A percentile compares a stretch with the other conserved stretches of the same genome.
Conservation (phyloP, 2,113 vertebrate genomes). For the Craseonycteris thonglongyai region DNA sequence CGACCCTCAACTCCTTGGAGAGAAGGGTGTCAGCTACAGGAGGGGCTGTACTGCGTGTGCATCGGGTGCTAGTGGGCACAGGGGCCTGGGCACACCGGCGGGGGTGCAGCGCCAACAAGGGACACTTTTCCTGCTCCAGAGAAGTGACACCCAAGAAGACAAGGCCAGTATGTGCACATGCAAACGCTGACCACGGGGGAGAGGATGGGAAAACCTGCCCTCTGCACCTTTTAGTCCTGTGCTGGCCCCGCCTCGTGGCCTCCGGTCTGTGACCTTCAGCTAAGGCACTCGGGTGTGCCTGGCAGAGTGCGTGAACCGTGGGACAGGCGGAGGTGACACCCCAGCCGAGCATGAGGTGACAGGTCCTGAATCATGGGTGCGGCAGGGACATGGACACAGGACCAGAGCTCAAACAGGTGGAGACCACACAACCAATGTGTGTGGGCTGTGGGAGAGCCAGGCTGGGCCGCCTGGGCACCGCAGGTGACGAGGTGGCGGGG, state of each 20-base stretch:
- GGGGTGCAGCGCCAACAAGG: rapidly evolving
- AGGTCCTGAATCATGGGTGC: neutral
- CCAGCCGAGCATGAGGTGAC: neutral
- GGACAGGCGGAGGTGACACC: neutral
- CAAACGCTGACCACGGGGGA: neutral
- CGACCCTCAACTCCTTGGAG: neutral
- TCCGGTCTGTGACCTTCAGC: neutral
- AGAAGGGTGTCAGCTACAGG: too few species aligned
- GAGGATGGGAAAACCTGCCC: too few species aligned
- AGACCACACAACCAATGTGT: neutral
- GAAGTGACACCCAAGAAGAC: rapidly evolving
- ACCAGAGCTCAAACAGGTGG: neutral
- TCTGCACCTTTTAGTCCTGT: neutral
- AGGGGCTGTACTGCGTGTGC: too few species aligned
- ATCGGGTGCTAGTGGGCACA: too few species aligned
- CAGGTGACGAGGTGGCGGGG: rapidly evolving
- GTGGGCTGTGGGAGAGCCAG: rapidly evolving
- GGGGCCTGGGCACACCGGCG: neutral
- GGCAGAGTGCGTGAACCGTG: rapidly evolving
- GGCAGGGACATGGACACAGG: too few species aligned
- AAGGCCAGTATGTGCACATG: neutral
- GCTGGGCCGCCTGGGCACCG: neutral
- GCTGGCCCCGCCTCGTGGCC: rapidly evolving
- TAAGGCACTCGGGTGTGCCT: rapidly evolving
- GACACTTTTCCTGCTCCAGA: neutral